Base-by-base conservation (phyloP, 2,888 invertebrate genomes). In the Brachyptera putata region DNA sequence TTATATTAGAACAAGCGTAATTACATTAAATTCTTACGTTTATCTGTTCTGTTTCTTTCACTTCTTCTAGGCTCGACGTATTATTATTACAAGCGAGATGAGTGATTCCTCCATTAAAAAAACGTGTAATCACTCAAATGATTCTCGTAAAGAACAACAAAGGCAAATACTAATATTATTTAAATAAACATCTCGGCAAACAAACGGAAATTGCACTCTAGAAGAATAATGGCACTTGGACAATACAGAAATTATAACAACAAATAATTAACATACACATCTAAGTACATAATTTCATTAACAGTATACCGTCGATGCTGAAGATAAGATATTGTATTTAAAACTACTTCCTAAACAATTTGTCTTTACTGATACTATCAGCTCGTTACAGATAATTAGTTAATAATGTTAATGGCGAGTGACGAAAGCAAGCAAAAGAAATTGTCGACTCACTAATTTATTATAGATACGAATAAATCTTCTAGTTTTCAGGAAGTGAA, bases 331-430 rank as follows among this genome's bases (percentile, higher is more conserved):
- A 7, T 24, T 46, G 22, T 24, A 24, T 46, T 46, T 24, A 7
- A n/a, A n/a, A n/a, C n/a, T n/a, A n/a, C n/a, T n/a, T n/a, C n/a
- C n/a, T n/a, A 41, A 41, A 21, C 41, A 41, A 41, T 41, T 39
- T 41, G 41, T 41, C 41, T 41, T 41, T 16, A 21, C 36, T 53
- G 53, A 53, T 53, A 36, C 14, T 53, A 53, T 53, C 53, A 21
- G 21, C 7, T 21, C 18, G 50, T 50, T 30, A 26, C 50, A 48
- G 49, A 30, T 26, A 30, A 50, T 50, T 50, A 50, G 30, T 50
- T 50, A 25, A 50, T 34, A n/a, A 53, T 53, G 53, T 16, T 53
- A 53, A 53, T 53, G 36, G 24, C 21, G 36, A 53, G 22, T 36
- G 53, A 53, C 46, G 46, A 41, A 41, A 18, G 16, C 16, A 41